Conservation (phyloP, 2,113 vertebrate genomes). For the Salminus brasiliensis region DNA sequence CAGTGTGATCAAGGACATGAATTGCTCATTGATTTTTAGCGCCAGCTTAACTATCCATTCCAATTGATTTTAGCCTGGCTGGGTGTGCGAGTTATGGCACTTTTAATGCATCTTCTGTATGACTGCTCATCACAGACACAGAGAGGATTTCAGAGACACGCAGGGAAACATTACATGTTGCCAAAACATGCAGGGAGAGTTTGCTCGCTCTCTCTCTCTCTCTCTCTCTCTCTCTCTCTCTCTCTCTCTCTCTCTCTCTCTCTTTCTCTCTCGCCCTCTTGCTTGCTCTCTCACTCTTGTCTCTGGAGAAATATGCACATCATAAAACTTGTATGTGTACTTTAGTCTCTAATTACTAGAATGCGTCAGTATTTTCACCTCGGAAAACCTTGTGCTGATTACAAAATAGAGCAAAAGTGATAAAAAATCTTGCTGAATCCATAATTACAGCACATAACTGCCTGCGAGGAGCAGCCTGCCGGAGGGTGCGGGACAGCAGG, state of each 20-base stretch:
- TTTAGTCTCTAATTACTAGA: constrained; percentile 56
- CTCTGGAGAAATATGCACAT: constrained; percentile 30
- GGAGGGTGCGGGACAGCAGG: neutral
- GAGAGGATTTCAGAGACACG: constrained; percentile 66
- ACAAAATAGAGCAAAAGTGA: constrained; percentile 34
- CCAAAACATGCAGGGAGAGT: constrained; percentile 53
- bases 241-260: constrained; percentile 46
- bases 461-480: neutral
- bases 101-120: constrained; percentile 80
- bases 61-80: constrained; percentile 82
- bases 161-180: constrained; percentile 28
- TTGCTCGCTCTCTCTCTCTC: constrained; percentile 49
- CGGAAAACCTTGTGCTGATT: constrained; percentile 45
- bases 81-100: constrained; percentile 78
- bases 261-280: too few species aligned
- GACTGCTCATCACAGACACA: constrained; percentile 69
- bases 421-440: constrained; percentile 10
- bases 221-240: constrained; percentile 16
- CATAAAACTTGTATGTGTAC: constrained; percentile 57
- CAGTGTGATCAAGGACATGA: constrained; percentile 84
- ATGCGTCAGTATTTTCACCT: constrained; percentile 47
- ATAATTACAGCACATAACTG: constrained; percentile 22
- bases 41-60: constrained; percentile 83
- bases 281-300: too few species aligned
- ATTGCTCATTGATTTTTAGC: constrained; percentile 85